phyloP scores from a whole-genome alignment of 1,140 invertebrate species.

The Lordiphosa mommai region DNA sequence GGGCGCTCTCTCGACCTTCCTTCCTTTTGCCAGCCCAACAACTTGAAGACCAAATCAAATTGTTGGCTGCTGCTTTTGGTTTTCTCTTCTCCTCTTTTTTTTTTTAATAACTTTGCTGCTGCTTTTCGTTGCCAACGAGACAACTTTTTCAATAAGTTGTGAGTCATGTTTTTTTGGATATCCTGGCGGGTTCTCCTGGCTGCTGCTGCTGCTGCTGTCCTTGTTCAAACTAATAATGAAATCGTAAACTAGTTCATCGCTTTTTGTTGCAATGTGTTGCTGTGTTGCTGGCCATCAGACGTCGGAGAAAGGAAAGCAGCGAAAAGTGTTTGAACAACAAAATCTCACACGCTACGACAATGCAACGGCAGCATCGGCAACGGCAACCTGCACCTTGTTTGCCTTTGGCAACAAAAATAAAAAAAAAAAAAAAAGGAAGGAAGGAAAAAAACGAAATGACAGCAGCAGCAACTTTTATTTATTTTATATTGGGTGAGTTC shows the following conservation, averaged over 20 bases:
- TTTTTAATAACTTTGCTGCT: conserved; percentile 36
- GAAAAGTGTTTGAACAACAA: conserved; percentile 75
- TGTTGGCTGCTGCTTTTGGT: neutral
- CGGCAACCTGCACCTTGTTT: conserved; percentile 28
- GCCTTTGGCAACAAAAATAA: conserved; percentile 25
- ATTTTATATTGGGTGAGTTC: conserved; percentile 46
- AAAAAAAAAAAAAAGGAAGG: conserved; percentile 29
- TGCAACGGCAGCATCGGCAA: conserved; percentile 30
- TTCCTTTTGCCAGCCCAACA: too few species aligned
- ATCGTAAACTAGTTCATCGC: conserved; percentile 74
- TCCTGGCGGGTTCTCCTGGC: conserved; percentile 6
- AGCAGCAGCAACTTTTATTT: conserved; percentile 59
- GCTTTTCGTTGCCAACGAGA: conserved; percentile 3
- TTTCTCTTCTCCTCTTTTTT: conserved; percentile 17
- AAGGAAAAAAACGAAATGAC: conserved; percentile 29
- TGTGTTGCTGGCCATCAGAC: conserved; percentile 43
- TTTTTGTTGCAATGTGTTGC: conserved; percentile 27
- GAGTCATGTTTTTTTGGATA: conserved; percentile 42
- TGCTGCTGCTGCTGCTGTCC: conserved; percentile 35
- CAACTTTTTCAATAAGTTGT: conserved; percentile 74
- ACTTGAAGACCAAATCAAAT: neutral
- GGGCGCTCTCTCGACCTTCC: too few species aligned
- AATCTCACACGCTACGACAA: conserved; percentile 74
- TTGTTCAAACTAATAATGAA: conserved; percentile 76
- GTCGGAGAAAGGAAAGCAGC: conserved; percentile 54